Conservation (phyloP, 2,888 invertebrate genomes). For the Watsonalla binaria region DNA sequence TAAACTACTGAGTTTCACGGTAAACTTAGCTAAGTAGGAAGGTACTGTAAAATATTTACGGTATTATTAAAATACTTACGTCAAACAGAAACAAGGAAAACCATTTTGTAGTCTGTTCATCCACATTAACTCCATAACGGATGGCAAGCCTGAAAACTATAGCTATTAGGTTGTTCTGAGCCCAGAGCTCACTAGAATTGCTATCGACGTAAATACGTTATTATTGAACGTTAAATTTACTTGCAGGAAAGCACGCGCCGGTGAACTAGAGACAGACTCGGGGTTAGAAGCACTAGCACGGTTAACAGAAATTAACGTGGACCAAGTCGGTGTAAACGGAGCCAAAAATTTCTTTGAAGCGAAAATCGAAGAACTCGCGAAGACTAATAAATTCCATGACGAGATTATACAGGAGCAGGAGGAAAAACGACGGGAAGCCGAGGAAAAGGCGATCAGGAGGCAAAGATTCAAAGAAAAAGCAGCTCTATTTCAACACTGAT, state of each 20-base stretch:
- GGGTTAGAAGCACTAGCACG: conserved; percentile 92
- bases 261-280: conserved; percentile 91
- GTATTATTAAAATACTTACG: no score
- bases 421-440: conserved; percentile 88
- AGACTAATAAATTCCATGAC: conserved; percentile 92
- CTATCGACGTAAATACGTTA: no score
- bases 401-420: conserved; percentile 96
- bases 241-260: conserved; percentile 91
- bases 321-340: conserved; percentile 95
- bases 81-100: no score
- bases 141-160: no score
- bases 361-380: conserved; percentile 92
- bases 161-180: no score
- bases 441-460: conserved; percentile 88
- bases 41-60: no score
- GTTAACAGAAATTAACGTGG: conserved; percentile 94
- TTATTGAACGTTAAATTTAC: not conserved
- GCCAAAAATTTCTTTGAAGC: conserved; percentile 98
- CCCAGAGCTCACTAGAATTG: no score
- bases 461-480: conserved; percentile 94
- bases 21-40: no score
- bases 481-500: conserved; percentile 83
- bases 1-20: no score
- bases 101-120: no score
- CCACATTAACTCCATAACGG: no score